Conservation (phyloP, 1,140 invertebrate species). For the Globodera ellingtonae region DNA sequence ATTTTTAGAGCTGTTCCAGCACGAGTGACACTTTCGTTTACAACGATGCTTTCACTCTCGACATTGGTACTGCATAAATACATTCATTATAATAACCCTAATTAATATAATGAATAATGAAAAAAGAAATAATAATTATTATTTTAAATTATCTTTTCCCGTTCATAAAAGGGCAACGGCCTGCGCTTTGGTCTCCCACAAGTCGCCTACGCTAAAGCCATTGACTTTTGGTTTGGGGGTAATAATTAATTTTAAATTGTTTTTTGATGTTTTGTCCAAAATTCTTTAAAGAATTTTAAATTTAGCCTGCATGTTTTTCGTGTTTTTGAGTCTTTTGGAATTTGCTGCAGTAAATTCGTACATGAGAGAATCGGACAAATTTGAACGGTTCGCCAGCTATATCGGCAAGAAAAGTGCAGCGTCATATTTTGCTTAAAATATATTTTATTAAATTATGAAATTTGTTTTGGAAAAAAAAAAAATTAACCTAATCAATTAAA, state of each 20-base stretch:
- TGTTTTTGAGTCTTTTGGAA: conserved; percentile 59
- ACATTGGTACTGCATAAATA: conserved; percentile 44
- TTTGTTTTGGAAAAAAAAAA: background rate
- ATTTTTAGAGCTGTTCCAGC: conserved; percentile 58
- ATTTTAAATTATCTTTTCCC: background rate
- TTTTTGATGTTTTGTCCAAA: background rate
- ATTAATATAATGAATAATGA: too few relatives aligned
- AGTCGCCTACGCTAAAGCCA: conserved; percentile 50
- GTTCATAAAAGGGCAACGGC: conserved; percentile 42
- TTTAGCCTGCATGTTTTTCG: conserved; percentile 62
- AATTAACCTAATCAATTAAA: too few relatives aligned
- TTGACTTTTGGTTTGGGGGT: conserved; percentile 54
- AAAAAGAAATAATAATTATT: background rate
- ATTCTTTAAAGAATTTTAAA: too few relatives aligned
- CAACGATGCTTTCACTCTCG: conserved; percentile 59
- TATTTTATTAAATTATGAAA: background rate
- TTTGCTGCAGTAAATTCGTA: conserved; percentile 62
- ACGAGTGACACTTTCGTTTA: conserved; percentile 60
- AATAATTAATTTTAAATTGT: conserved; percentile 11
- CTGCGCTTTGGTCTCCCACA: conserved; percentile 52
- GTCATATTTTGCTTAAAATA: too few relatives aligned
- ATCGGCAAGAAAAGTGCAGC: conserved; percentile 31
- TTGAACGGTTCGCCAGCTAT: conserved; percentile 53
- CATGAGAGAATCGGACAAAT: conserved; percentile 62
- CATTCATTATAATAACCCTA: too few relatives aligned